Conservation (phyloP, 2,888 invertebrate genomes). For the Hemistola chrysoprasaria region DNA sequence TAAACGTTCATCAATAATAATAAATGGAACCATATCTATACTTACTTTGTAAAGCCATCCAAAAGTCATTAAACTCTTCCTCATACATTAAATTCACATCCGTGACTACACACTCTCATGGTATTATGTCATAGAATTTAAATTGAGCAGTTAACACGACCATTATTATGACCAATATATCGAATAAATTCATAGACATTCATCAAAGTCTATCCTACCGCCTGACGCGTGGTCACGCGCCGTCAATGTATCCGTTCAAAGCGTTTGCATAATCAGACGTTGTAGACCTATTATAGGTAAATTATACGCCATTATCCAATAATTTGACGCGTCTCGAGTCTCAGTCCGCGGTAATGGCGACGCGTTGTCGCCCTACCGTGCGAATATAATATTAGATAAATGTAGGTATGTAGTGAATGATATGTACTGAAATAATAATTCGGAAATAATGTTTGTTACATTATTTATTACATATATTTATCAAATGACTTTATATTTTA, state of each 20-base stretch:
- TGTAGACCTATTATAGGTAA: conserved; percentile 23
- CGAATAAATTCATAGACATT: conserved; percentile 8
- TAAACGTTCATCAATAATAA: no score
- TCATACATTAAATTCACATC: neutral
- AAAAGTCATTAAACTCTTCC: no score
- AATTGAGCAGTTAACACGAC: conserved; percentile 10
- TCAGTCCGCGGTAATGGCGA: conserved; percentile 16
- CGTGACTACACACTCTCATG: conserved; percentile 9
- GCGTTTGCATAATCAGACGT: conserved; percentile 27
- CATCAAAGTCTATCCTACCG: conserved; percentile 10
- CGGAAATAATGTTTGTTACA: no score
- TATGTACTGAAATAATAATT: no score
- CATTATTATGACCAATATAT: conserved; percentile 9
- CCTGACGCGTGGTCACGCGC: conserved; percentile 22
- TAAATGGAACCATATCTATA: no score
- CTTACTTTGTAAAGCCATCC: no score
- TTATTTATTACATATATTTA: no score
- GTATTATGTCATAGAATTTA: conserved; percentile 10
- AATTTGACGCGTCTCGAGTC: conserved; percentile 14
- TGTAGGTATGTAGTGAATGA: neutral
- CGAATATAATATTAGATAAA: conserved; percentile 8
- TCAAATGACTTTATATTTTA: no score
- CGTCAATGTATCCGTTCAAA: conserved; percentile 19
- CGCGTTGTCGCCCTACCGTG: conserved; percentile 16
- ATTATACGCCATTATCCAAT: conserved; percentile 20